Conservation (phyloP, 2,888 invertebrate species). For the Loripinus fragilis region DNA sequence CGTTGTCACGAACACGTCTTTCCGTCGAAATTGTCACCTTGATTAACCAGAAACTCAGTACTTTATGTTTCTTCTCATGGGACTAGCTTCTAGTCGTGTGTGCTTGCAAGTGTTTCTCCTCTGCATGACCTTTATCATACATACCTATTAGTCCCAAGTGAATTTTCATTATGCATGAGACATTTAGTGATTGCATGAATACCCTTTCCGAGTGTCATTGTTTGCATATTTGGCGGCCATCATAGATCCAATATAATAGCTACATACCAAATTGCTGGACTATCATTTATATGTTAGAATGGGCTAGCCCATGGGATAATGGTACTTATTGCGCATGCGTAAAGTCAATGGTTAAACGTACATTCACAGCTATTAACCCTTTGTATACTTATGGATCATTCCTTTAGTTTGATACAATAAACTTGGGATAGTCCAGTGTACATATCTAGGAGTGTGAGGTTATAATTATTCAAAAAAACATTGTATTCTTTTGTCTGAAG, state of each 20-base stretch:
- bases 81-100: conserved; percentile 18
- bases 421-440: too few species aligned
- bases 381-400: too few species aligned
- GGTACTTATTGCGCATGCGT: too few species aligned
- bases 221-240: conserved; percentile 6
- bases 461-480: too few species aligned
- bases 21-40: conserved; percentile 18
- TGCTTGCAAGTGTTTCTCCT: neutral
- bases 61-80: conserved; percentile 28
- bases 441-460: too few species aligned
- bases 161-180: neutral
- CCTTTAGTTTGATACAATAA: too few species aligned
- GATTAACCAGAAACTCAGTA: neutral
- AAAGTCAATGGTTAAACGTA: too few species aligned
- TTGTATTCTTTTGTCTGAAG: too few species aligned
- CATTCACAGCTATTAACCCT: too few species aligned
- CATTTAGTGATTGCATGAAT: neutral
- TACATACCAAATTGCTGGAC: too few species aligned
- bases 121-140: neutral
- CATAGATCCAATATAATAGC: neutral
- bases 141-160: neutral
- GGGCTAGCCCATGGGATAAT: too few species aligned
- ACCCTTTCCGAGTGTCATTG: neutral
- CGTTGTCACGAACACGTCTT: conserved; percentile 3
- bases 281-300: too few species aligned